Evolutionary conservation across 1,140 invertebrate species (phyloP).

Genomic region (Trypoxylus dichotomus): DNA sequence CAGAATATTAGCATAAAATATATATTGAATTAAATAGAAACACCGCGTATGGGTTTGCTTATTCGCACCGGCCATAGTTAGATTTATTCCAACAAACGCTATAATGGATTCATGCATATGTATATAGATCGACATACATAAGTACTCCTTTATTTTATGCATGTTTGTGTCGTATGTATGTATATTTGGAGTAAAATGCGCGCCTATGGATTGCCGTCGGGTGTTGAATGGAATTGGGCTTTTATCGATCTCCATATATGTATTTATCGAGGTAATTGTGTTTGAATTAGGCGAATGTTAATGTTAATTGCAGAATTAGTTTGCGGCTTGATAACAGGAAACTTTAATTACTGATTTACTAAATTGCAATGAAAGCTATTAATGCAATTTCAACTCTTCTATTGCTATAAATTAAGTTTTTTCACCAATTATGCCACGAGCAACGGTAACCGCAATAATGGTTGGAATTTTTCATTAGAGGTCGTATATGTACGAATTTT

Average conservation of each 20-base stretch:
- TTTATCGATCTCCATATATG: slow-evolving; percentile 3
- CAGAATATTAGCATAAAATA: slow-evolving; percentile 10
- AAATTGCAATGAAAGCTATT: no score
- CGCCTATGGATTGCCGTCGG: background rate
- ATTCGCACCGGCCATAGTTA: background rate
- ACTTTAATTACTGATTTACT: no score
- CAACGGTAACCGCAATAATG: no score
- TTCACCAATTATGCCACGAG: no score
- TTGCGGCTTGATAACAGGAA: background rate
- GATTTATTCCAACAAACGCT: background rate
- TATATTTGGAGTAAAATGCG: background rate
- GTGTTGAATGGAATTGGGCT: background rate
- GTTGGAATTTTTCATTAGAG: no score
- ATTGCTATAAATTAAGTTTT: no score
- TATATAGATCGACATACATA: background rate
- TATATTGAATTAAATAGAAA: background rate
- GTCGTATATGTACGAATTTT: no score
- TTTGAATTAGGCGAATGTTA: slow-evolving; percentile 17
- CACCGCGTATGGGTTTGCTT: background rate
- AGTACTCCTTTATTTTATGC: no score
- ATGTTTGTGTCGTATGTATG: background rate
- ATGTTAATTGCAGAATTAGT: slow-evolving; percentile 12
- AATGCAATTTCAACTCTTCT: no score
- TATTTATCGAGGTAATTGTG: slow-evolving; percentile 7
- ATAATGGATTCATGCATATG: background rate